Evolutionary conservation across 2,888 invertebrate genomes (phyloP).

Genomic region (Thereva unica): DNA sequence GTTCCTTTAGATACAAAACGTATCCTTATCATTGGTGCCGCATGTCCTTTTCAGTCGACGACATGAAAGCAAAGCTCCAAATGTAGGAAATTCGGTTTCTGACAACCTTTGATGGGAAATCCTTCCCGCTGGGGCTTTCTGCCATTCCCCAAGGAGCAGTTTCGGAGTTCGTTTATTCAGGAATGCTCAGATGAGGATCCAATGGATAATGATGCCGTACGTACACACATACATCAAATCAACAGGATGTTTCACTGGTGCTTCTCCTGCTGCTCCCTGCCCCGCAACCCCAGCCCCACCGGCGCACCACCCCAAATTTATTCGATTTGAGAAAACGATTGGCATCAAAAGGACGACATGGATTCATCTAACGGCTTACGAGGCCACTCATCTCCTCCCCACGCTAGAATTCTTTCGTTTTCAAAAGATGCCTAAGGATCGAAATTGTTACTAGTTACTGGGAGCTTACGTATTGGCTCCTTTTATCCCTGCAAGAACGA

Average conservation of each 20-base stretch:
- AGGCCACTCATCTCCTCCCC: too few species aligned
- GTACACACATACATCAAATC: slow-evolving; percentile 13
- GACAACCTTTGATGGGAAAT: slow-evolving; percentile 8
- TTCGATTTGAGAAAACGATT: not conserved
- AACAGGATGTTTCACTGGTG: slow-evolving; percentile 13
- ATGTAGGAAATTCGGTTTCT: slow-evolving; percentile 15
- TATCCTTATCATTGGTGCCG: slow-evolving; percentile 11
- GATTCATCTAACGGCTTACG: too few species aligned
- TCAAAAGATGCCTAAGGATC: too few species aligned
- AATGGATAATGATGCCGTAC: slow-evolving; percentile 18
- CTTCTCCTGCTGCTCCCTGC: not conserved
- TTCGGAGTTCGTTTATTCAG: not conserved
- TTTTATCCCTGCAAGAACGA: too few species aligned
- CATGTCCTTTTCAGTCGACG: slow-evolving; percentile 13
- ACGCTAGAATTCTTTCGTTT: too few species aligned
- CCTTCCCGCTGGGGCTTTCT: not conserved
- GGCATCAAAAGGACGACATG: too few species aligned
- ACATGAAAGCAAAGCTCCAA: not conserved
- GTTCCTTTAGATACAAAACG: slow-evolving; percentile 9
- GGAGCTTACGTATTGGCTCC: too few species aligned
- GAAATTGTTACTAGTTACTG: too few species aligned
- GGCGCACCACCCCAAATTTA: not conserved
- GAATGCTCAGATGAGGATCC: not conserved
- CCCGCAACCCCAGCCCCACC: not conserved
- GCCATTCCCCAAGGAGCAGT: not conserved